Conservation (phyloP, 1,140 invertebrate species). For the Hyles euphorbiae region DNA sequence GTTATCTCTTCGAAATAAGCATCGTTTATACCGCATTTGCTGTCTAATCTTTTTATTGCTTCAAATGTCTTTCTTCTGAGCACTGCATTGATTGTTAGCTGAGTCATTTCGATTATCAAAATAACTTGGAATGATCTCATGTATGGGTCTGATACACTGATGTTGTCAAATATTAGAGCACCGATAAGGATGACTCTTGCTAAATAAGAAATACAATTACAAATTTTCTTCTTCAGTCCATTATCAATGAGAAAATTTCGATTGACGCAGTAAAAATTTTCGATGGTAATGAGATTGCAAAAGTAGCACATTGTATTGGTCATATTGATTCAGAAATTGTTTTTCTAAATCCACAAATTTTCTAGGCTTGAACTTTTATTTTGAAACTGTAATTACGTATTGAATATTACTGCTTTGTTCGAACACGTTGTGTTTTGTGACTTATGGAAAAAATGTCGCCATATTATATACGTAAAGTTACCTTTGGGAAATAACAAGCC, state of each 20-base stretch:
- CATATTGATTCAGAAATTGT: neutral
- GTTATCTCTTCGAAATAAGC: constrained; percentile 16
- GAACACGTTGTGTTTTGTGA: too few species aligned
- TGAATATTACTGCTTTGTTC: too few species aligned
- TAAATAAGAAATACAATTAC: constrained; percentile 22
- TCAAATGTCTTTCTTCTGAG: constrained; percentile 15
- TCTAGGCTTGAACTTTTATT: too few species aligned
- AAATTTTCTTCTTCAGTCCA: constrained; percentile 18
- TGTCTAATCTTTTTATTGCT: constrained; percentile 28
- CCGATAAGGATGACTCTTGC: constrained; percentile 6
- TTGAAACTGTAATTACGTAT: too few species aligned
- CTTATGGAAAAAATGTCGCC: too few species aligned
- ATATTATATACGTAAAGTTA: too few species aligned
- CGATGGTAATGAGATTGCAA: constrained; percentile 11
- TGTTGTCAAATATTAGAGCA: constrained; percentile 7
- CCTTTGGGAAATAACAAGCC: too few species aligned
- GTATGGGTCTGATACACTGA: constrained; percentile 5
- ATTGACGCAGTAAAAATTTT: constrained; percentile 37
- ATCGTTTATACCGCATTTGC: constrained; percentile 30
- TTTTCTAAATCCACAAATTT: neutral
- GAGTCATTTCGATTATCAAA: constrained; percentile 20
- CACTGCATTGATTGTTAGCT: constrained; percentile 14
- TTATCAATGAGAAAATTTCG: constrained; percentile 25
- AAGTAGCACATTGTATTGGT: constrained; percentile 5
- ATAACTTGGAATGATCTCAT: constrained; percentile 20